Evolutionary conservation across 2,113 vertebrate genomes (phyloP).

Genomic region (Callipepla californica): DNA sequence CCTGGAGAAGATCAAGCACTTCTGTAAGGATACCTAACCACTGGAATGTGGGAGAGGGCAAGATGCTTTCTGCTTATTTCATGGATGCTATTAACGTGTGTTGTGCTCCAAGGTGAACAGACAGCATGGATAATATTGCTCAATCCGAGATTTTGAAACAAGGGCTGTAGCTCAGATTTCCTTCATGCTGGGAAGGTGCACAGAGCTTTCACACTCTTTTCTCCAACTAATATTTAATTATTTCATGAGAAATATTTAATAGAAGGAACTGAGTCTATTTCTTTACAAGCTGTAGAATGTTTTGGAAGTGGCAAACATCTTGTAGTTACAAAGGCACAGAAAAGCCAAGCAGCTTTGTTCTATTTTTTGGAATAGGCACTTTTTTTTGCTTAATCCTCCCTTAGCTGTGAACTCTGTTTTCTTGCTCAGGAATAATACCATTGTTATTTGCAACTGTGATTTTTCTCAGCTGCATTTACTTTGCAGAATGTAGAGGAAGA

Average conservation of each 20-base stretch:
- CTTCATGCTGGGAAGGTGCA: neutral
- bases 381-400: neutral
- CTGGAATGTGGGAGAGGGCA: neutral
- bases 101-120: neutral
- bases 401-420: neutral
- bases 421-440: neutral
- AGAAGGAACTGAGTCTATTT: neutral
- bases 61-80: neutral
- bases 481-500: neutral
- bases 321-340: neutral
- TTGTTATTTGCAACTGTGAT: neutral
- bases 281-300: neutral
- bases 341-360: neutral
- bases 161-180: neutral
- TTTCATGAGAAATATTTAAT: neutral
- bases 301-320: neutral
- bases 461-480: neutral
- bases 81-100: neutral
- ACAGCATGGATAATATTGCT: neutral
- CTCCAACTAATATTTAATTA: neutral
- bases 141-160: neutral
- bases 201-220: neutral
- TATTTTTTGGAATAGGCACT: neutral
- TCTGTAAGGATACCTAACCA: neutral
- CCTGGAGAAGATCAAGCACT: neutral